Percentiles rank a stretch among this genome's conserved stretches.
phyloP scores from a whole-genome alignment of 2,797 vertebrate species.

The Melanotaenia trifasciata region DNA sequence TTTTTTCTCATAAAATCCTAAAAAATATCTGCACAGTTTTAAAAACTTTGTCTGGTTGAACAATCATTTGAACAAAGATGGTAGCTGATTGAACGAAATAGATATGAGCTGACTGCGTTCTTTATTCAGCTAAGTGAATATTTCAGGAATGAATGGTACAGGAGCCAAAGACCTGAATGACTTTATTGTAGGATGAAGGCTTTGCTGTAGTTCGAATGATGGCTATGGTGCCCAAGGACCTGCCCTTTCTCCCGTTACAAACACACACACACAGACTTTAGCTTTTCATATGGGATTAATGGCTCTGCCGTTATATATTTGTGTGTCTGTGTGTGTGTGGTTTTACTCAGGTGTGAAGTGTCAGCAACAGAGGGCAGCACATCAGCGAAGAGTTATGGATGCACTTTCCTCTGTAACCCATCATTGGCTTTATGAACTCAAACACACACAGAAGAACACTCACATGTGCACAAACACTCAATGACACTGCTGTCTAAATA shows the following conservation, averaged over 20 bases:
- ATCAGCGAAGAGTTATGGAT: slow-evolving; percentile 51
- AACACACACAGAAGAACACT: slow-evolving; percentile 13
- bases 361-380: slow-evolving; percentile 28
- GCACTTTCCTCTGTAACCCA: slow-evolving; percentile 44
- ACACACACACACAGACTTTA: slow-evolving; percentile 28
- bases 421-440: slow-evolving; percentile 58
- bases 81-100: slow-evolving; percentile 46
- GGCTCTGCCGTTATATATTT: slow-evolving; percentile 24
- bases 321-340: slow-evolving; percentile 36
- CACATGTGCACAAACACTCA: slow-evolving; percentile 17
- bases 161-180: slow-evolving; percentile 13
- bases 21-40: not conserved
- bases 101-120: slow-evolving; percentile 41
- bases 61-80: slow-evolving; percentile 7
- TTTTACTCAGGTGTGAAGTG: slow-evolving; percentile 39
- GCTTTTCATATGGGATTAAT: slow-evolving; percentile 29
- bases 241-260: slow-evolving; percentile 74
- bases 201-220: slow-evolving; percentile 46
- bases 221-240: slow-evolving; percentile 42
- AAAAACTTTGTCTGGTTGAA: slow-evolving; percentile 3
- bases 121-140: slow-evolving; percentile 21
- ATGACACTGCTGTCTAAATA: slow-evolving; percentile 49
- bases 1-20: not conserved
- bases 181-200: slow-evolving; percentile 28
- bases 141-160: slow-evolving; percentile 26